Conservation (phyloP, 1,140 invertebrate species). For the Protaetia brevitarsis region DNA sequence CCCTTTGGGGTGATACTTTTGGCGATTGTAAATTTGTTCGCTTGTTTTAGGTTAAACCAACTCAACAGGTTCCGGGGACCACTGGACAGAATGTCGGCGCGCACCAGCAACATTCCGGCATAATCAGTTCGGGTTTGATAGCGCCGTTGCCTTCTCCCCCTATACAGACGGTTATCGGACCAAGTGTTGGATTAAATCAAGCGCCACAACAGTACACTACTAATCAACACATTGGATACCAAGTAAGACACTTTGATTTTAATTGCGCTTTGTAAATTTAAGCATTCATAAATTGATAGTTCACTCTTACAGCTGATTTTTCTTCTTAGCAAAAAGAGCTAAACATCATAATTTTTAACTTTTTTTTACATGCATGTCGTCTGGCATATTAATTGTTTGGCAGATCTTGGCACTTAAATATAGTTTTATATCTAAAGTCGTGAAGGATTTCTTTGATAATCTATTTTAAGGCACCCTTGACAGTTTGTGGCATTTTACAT, state of each 20-base stretch:
- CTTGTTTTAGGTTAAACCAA: conserved; percentile 65
- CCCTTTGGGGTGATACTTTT: neutral
- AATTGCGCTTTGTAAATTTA: no score
- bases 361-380: no score
- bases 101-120: conserved; percentile 43
- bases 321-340: neutral
- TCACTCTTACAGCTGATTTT: no score
- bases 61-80: conserved; percentile 61
- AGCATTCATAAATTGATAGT: no score
- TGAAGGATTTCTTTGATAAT: no score
- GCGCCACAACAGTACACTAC: conserved; percentile 45
- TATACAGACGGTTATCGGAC: conserved; percentile 50
- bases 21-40: neutral
- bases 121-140: conserved; percentile 55
- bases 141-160: conserved; percentile 59
- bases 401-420: no score
- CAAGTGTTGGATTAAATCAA: conserved; percentile 40
- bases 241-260: conserved; percentile 48
- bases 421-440: no score
- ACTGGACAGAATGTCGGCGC: conserved; percentile 44
- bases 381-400: no score
- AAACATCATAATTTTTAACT: no score
- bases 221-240: conserved; percentile 60
- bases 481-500: no score
- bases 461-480: no score